Evolutionary conservation across 1,140 invertebrate species (phyloP).

Genomic region (Drosophila ficusphila): DNA sequence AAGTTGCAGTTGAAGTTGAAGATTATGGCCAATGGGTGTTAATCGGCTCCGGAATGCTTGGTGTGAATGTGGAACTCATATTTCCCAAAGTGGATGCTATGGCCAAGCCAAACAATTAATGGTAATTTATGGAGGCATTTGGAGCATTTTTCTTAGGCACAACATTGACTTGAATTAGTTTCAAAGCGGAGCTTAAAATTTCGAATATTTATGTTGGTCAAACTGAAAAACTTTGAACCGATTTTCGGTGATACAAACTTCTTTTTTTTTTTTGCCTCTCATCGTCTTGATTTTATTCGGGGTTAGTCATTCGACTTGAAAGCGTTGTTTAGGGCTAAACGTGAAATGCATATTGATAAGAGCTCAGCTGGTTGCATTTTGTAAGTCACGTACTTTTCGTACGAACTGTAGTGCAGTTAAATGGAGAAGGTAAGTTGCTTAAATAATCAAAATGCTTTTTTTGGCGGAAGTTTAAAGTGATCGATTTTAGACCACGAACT

Average conservation of each 20-base stretch:
- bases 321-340: conserved; percentile 48
- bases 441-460: conserved; percentile 19
- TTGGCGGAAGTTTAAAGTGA: conserved; percentile 20
- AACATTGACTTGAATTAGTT: conserved; percentile 18
- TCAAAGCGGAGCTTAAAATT: background rate
- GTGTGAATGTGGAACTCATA: conserved; percentile 39
- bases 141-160: conserved; percentile 24
- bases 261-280: too few relatives aligned
- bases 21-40: conserved; percentile 32
- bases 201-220: conserved; percentile 4
- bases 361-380: conserved; percentile 40
- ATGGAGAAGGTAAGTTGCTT: conserved; percentile 5
- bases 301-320: conserved; percentile 33
- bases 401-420: conserved; percentile 25
- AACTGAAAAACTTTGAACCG: conserved; percentile 2
- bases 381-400: conserved; percentile 59
- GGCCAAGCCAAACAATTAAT: conserved; percentile 19
- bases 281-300: conserved; percentile 30
- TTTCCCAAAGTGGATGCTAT: background rate
- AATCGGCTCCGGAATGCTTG: conserved; percentile 28
- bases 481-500: background rate
- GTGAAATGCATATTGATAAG: conserved; percentile 70
- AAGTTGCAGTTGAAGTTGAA: conserved; percentile 47
- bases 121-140: conserved; percentile 35
- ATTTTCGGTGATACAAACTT: background rate